phyloP scores from a whole-genome alignment of 2,113 vertebrate species.

The Sturnira hondurensis region DNA sequence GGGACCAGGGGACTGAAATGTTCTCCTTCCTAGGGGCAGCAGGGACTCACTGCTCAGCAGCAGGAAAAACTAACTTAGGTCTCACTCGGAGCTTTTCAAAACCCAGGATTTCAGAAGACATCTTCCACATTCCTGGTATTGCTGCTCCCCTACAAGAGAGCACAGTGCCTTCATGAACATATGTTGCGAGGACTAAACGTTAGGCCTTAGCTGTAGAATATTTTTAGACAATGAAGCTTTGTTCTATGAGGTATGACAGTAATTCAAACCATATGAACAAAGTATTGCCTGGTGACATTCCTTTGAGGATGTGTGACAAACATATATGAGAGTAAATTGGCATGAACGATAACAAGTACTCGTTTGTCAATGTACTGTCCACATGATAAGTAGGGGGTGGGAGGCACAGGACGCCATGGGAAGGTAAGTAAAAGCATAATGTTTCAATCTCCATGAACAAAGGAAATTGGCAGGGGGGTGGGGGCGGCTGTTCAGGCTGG shows the following conservation, averaged over 20 bases:
- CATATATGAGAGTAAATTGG: neutral
- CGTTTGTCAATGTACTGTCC: neutral
- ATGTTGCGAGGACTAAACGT: neutral
- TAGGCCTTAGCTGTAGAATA: neutral
- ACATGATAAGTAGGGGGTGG: neutral
- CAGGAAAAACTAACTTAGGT: neutral
- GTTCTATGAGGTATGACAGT: neutral
- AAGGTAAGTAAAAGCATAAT: neutral
- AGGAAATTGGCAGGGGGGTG: neutral
- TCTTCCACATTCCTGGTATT: neutral
- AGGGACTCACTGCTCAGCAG: neutral
- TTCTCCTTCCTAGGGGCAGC: neutral
- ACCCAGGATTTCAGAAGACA: neutral
- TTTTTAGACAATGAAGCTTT: constrained; percentile 44
- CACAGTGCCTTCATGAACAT: neutral
- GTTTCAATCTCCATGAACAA: neutral
- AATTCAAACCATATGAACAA: constrained; percentile 48
- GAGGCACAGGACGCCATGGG: neutral
- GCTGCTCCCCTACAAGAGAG: neutral
- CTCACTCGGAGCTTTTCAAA: neutral
- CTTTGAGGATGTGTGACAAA: neutral
- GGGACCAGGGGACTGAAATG: fast-evolving
- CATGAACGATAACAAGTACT: neutral
- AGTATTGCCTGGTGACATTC: neutral
- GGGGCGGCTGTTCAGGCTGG: neutral